These are phyloP conservation scores for Rattus rattus DNA, from an alignment of 2,113 vertebrate genomes.

Conservation along the genomic window DNA sequence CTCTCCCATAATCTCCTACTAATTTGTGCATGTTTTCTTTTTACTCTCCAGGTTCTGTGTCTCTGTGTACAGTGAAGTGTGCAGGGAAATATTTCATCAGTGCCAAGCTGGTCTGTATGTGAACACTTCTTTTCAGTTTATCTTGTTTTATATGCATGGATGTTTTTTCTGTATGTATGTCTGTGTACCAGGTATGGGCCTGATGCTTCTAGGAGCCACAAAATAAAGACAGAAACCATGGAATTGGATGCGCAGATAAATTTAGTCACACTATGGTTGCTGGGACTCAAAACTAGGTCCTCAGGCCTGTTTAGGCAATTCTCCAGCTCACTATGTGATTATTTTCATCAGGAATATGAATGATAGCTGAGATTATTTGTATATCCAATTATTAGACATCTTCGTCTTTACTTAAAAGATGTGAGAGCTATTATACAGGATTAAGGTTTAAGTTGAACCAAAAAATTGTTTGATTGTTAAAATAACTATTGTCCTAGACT, in stretches of 20 bases:
- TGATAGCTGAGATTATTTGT: constrained; percentile 1
- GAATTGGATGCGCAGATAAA: neutral
- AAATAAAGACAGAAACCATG: neutral
- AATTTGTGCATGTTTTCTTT: neutral
- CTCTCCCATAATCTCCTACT: neutral
- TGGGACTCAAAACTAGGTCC: neutral
- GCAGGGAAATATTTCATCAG: neutral
- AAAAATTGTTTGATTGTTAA: neutral
- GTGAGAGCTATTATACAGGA: neutral
- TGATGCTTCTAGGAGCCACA: neutral
- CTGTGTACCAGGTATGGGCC: neutral
- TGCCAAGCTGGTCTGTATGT: neutral
- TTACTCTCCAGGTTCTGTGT: neutral
- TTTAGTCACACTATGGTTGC: neutral
- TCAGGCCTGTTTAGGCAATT: neutral
- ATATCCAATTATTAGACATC: neutral
- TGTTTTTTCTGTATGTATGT: neutral
- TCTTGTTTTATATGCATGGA: neutral
- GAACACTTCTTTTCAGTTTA: neutral
- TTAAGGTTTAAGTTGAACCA: neutral
- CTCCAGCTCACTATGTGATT: neutral
- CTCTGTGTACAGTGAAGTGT: neutral
- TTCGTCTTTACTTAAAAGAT: neutral
- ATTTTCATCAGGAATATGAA: neutral
- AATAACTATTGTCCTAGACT: neutral